These are phyloP conservation scores for Macrochelys suwanniensis DNA, from an alignment of 2,797 vertebrate species.

Conservation along the genomic window DNA sequence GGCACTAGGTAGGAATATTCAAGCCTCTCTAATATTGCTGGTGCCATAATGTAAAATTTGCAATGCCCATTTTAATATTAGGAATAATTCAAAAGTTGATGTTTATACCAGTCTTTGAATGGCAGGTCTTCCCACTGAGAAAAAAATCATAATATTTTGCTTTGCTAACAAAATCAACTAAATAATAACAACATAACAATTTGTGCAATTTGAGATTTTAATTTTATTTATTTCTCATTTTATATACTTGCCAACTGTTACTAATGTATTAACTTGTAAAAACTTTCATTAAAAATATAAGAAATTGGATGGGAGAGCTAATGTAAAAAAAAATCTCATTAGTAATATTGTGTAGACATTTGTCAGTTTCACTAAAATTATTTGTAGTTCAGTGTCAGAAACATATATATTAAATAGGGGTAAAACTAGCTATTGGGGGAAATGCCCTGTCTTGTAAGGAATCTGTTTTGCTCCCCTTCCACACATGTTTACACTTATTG, in stretches of 20 bases:
- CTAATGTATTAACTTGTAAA: neutral
- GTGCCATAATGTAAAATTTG: neutral
- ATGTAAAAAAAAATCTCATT: neutral
- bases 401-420: neutral
- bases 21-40: neutral
- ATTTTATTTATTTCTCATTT: neutral
- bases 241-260: neutral
- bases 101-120: neutral
- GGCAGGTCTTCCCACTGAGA: neutral
- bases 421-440: neutral
- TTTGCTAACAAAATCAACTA: neutral
- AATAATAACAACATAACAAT: neutral
- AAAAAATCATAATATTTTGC: neutral
- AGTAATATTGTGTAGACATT: neutral
- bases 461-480: neutral
- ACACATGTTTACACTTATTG: fast-evolving
- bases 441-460: neutral
- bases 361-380: neutral
- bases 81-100: neutral
- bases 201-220: neutral
- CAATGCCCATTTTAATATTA: neutral
- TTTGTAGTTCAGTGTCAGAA: neutral
- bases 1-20: neutral
- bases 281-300: neutral
- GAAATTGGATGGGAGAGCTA: neutral